Base-by-base conservation (phyloP, 1,140 invertebrate species). In the Lepidurus couesii region DNA sequence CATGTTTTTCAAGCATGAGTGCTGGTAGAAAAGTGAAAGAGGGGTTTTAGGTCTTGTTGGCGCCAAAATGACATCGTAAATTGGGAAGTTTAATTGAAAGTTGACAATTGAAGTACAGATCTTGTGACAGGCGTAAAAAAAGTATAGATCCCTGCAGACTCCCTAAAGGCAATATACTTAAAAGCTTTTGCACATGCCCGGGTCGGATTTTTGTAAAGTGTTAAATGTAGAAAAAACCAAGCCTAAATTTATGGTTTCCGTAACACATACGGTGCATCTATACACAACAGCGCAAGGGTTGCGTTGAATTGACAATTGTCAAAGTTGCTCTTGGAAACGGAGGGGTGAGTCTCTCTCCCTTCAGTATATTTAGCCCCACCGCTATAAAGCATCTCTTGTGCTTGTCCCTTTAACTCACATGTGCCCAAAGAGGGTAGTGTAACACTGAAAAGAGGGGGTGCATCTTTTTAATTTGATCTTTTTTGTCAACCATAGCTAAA, bases 381-480 rank as follows among this genome's bases (percentile, higher is more conserved):
- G 13, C 53, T 65, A 65, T 65, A 65, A 65, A 65, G 21, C 16
- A 13, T 65, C 53, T 21, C 21, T 65, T 65, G 16, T 65, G 53
- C 53, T 65, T 65, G 53, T 65, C 16, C 53, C 53, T 65, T 65
- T 65, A 65, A 65, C 53, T 65, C 53, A 65, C 53, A 65, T 65
- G 53, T 21, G 53, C 53, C 21, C 53, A 65, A 65, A 65, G 53
- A 65, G 53, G 53, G 53, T 65, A n/a, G 53, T 65, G 21, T 65
- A n/a, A 65, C 53, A 65, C 8, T 16, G 53, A 21, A 65, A 65
- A 65, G 21, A 21, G 53, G 53, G 53, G 53, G 53, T 65, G 53
- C 53, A 65, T 65, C 53, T 65, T 65, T 65, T 65, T 65, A 65
- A 65, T 65, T 65, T 65, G 53, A 65, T 65, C 53, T 65, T 65